Evolutionary conservation across 2,888 invertebrate species (phyloP).

Genomic region (Eristalis intricaria): DNA sequence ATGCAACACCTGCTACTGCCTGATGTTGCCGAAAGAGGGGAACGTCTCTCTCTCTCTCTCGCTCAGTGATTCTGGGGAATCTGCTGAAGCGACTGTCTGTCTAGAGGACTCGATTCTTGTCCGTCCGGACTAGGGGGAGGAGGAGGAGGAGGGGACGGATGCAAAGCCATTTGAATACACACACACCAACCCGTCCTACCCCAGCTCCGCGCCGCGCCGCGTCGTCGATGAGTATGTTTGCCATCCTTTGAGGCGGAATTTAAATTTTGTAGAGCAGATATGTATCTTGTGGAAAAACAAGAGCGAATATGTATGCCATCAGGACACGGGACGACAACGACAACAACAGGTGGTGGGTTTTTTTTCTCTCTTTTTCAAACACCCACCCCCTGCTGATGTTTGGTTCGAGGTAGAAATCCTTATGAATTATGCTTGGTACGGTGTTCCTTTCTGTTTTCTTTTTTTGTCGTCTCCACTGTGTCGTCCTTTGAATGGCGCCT

Average conservation of each 20-base stretch:
- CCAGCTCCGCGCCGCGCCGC: neutral
- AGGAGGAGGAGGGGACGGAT: neutral
- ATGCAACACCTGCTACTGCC: conserved; percentile 47
- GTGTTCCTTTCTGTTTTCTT: conserved; percentile 11
- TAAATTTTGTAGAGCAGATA: conserved; percentile 58
- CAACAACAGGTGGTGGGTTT: conserved; percentile 55
- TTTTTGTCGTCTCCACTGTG: neutral
- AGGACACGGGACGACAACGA: conserved; percentile 27
- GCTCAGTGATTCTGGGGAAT: conserved; percentile 39
- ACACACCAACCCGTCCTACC: neutral
- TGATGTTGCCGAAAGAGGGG: conserved; percentile 41
- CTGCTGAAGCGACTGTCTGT: conserved; percentile 63
- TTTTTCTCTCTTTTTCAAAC: conserved; percentile 4
- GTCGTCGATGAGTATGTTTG: conserved; percentile 24
- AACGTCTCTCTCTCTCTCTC: conserved; percentile 1
- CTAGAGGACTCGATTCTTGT: conserved; percentile 55
- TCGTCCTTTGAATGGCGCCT: conserved; percentile 16
- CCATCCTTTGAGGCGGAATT: conserved; percentile 42
- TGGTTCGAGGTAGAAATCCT: conserved; percentile 21
- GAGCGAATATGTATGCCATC: conserved; percentile 44
- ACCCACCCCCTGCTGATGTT: neutral
- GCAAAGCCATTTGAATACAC: conserved; percentile 48
- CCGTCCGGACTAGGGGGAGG: no score
- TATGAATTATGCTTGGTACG: conserved; percentile 47
- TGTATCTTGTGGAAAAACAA: conserved; percentile 50